phyloP scores from a whole-genome alignment of 2,888 invertebrate species.

The Metopia argyrocephala region DNA sequence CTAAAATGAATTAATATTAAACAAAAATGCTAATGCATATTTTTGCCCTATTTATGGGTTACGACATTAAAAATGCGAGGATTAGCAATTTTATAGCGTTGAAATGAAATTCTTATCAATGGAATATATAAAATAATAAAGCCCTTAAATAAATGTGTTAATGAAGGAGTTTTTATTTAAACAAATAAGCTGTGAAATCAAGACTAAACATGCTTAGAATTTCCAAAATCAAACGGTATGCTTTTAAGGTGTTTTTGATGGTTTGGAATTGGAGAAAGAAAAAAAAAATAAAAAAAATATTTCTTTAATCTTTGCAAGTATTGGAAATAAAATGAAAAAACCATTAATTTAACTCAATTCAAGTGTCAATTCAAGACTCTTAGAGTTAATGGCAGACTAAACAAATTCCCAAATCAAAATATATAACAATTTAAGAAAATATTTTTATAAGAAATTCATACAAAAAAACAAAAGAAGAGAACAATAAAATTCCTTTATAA shows the following conservation, averaged over 20 bases:
- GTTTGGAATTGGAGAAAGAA: neutral
- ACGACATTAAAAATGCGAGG: too few species aligned
- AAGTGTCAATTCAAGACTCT: constrained; percentile 52
- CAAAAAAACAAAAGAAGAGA: neutral
- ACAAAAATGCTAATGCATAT: too few species aligned
- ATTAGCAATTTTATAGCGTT: too few species aligned
- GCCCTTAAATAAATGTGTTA: too few species aligned
- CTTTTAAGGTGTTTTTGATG: neutral
- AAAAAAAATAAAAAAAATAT: neutral
- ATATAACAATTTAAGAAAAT: constrained; percentile 1
- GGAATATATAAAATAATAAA: too few species aligned
- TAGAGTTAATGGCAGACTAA: constrained; percentile 44
- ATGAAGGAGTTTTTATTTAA: too few species aligned
- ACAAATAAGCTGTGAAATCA: too few species aligned
- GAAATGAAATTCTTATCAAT: too few species aligned
- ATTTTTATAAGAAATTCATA: constrained; percentile 5
- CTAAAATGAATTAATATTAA: too few species aligned
- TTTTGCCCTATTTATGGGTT: too few species aligned
- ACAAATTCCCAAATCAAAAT: constrained; percentile 15
- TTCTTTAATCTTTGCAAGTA: neutral
- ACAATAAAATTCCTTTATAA: neutral
- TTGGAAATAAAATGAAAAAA: neutral
- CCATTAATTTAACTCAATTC: constrained; percentile 50
- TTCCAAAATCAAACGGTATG: too few species aligned
- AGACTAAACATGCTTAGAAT: too few species aligned